phyloP scores from a whole-genome alignment of 2,888 invertebrate genomes.

The Chrysolina haemoptera region DNA sequence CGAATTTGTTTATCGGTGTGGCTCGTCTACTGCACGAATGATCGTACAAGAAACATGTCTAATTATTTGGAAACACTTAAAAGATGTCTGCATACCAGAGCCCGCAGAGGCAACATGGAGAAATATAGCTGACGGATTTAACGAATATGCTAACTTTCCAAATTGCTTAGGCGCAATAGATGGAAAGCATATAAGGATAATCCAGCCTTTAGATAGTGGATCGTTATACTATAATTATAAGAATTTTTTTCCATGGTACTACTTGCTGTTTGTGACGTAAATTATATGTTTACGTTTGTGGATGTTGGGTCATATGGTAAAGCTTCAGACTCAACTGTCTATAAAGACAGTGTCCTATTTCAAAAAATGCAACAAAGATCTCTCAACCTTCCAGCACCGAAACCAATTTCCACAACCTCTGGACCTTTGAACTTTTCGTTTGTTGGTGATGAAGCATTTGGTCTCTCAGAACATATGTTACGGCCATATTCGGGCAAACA shows the following conservation, averaged over 20 bases:
- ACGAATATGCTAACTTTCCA: slow-evolving; percentile 31
- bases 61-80: not conserved
- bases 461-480: slow-evolving; percentile 25
- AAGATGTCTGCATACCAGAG: not conserved
- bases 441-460: slow-evolving; percentile 33
- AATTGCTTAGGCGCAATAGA: slow-evolving; percentile 26
- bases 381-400: not conserved
- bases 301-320: slow-evolving; percentile 24
- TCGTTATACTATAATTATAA: slow-evolving; percentile 30
- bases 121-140: slow-evolving; percentile 28
- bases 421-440: not conserved
- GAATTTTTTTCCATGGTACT: slow-evolving; percentile 31
- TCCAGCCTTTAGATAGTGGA: slow-evolving; percentile 26
- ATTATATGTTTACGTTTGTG: slow-evolving; percentile 29
- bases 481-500: slow-evolving; percentile 28
- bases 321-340: not conserved
- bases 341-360: slow-evolving; percentile 1
- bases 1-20: not conserved
- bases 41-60: not conserved
- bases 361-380: not conserved
- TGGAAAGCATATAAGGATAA: slow-evolving; percentile 30
- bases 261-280: slow-evolving; percentile 25
- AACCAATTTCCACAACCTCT: not conserved
- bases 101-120: slow-evolving; percentile 5
- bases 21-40: not conserved